phyloP scores from a whole-genome alignment of 2,113 vertebrate species.

The Chaetorhynchus papuensis region DNA sequence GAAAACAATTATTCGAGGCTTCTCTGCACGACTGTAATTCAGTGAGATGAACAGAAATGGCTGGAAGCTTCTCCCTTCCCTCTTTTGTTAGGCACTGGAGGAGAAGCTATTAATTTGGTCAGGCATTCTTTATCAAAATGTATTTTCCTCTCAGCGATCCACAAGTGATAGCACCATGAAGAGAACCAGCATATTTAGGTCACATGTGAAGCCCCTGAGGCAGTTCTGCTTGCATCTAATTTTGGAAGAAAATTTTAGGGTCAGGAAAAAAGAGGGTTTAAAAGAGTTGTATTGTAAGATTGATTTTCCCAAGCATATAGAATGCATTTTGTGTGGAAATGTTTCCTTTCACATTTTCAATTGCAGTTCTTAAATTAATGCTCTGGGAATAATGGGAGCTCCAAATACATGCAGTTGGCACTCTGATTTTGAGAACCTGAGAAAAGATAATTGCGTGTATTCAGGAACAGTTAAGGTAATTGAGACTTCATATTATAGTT shows the following conservation, averaged over 20 bases:
- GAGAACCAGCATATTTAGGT: constrained; percentile 20
- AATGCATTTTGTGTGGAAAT: not conserved
- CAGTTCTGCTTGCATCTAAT: not conserved
- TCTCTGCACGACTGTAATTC: not conserved
- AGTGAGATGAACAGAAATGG: not conserved
- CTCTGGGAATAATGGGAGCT: not conserved
- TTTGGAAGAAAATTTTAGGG: not conserved
- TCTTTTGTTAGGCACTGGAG: constrained; percentile 39
- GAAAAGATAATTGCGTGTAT: not conserved
- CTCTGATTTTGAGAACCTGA: not conserved
- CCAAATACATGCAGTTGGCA: not conserved
- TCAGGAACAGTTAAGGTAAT: not conserved
- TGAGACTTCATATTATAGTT: not conserved
- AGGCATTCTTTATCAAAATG: not conserved
- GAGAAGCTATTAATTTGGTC: constrained; percentile 46
- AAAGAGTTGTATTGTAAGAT: not conserved
- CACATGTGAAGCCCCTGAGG: constrained; percentile 1
- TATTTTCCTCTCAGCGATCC: not conserved
- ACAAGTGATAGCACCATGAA: constrained; percentile 11
- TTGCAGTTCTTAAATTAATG: not conserved
- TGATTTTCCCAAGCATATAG: not conserved
- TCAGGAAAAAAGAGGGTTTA: not conserved
- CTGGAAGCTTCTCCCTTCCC: not conserved
- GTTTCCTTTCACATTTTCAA: not conserved
- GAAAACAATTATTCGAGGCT: not conserved